Evolutionary conservation across 2,888 invertebrate species (phyloP).

Genomic region (Platynereis dumerilii): DNA sequence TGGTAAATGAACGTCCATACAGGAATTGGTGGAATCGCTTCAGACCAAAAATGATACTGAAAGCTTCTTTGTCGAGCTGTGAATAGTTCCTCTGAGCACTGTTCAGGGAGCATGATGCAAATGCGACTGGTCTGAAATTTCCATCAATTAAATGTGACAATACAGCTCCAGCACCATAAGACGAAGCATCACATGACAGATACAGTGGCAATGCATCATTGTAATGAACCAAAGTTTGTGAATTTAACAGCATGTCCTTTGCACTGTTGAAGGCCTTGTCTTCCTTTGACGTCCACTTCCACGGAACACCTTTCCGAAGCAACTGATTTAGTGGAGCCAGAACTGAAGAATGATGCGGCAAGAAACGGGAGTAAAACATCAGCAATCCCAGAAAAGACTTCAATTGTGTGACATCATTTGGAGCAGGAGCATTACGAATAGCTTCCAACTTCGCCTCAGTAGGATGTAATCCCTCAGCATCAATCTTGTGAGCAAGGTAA

Average conservation of each 20-base stretch:
- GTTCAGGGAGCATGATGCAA: conserved; percentile 16
- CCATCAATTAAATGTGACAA: conserved; percentile 12
- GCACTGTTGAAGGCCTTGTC: neutral
- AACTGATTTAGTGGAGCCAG: conserved; percentile 2
- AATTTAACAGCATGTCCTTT: conserved; percentile 2
- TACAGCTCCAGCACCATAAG: conserved; percentile 10
- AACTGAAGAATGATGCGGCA: neutral
- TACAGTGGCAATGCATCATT: conserved; percentile 2
- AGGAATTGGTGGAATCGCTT: conserved; percentile 12
- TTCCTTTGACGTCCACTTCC: neutral
- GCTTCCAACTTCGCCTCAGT: no score
- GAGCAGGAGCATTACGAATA: no score
- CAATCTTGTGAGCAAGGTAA: no score
- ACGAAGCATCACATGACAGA: conserved; percentile 10
- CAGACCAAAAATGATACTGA: conserved; percentile 13
- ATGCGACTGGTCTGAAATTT: conserved; percentile 11
- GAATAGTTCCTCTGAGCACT: conserved; percentile 20
- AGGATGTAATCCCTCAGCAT: no score
- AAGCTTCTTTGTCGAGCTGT: conserved; percentile 16
- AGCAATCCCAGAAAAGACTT: conserved; percentile 9
- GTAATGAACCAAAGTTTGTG: conserved; percentile 9
- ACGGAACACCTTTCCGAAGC: neutral
- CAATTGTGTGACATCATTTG: neutral
- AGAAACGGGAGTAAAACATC: conserved; percentile 3
- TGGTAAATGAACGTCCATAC: conserved; percentile 15